phyloP scores from a whole-genome alignment of 2,797 vertebrate species.

The Falco peregrinus region DNA sequence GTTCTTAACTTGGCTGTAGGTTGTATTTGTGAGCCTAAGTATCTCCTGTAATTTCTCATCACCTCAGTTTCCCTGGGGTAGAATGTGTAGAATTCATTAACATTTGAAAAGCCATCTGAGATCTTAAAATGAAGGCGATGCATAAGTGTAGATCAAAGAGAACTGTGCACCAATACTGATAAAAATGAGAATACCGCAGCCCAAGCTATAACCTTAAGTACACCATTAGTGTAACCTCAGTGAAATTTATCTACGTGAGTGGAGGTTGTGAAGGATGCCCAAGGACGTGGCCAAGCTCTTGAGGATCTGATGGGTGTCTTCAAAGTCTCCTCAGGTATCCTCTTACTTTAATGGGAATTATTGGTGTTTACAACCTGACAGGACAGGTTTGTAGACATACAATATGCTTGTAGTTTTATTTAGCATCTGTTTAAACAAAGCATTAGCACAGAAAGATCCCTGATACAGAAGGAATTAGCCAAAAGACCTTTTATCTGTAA shows the following conservation, averaged over 20 bases:
- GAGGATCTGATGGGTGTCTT: slow-evolving; percentile 27
- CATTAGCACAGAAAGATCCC: slow-evolving; percentile 1
- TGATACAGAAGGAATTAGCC: slow-evolving; percentile 32
- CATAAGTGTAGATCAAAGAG: slow-evolving; percentile 49
- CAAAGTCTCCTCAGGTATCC: slow-evolving; percentile 44
- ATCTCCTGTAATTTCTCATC: slow-evolving; percentile 53
- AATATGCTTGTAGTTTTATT: slow-evolving; percentile 12
- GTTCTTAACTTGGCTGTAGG: slow-evolving; percentile 21
- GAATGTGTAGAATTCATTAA: slow-evolving; percentile 37
- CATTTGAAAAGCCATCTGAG: slow-evolving; percentile 53
- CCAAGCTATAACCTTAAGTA: slow-evolving; percentile 29
- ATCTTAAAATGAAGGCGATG: slow-evolving; percentile 7
- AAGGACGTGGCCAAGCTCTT: slow-evolving; percentile 30
- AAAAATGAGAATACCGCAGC: slow-evolving; percentile 1
- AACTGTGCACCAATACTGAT: not conserved
- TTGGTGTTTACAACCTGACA: slow-evolving; percentile 14
- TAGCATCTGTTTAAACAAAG: slow-evolving; percentile 51
- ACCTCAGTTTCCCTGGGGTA: slow-evolving; percentile 35
- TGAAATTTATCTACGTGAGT: slow-evolving; percentile 30
- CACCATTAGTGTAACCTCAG: slow-evolving; percentile 50
- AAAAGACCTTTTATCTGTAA: slow-evolving; percentile 50
- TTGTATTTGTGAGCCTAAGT: slow-evolving; percentile 27
- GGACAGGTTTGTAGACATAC: slow-evolving; percentile 20
- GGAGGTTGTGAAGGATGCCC: not conserved
- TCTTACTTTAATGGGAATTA: slow-evolving; percentile 20